These are phyloP conservation scores for Heterohyrax brucei DNA, from an alignment of 2,797 vertebrate genomes.

Conservation along the genomic window DNA sequence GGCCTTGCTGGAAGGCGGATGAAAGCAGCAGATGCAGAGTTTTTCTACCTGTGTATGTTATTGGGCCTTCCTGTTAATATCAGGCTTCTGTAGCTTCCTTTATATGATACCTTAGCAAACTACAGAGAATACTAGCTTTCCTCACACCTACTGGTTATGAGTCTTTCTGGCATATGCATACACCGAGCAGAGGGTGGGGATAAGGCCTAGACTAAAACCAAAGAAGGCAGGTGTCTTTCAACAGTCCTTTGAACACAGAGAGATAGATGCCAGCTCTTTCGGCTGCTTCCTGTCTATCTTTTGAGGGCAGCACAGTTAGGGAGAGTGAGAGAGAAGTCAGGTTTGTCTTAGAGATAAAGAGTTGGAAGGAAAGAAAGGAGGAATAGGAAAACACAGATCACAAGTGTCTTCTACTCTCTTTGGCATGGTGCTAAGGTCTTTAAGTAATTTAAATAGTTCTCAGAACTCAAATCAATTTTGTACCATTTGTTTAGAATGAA, in stretches of 20 bases:
- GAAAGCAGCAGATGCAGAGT: neutral
- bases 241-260: neutral
- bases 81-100: conserved; percentile 1
- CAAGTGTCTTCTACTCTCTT: neutral
- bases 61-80: neutral
- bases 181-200: neutral
- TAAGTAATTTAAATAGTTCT: conserved; percentile 32
- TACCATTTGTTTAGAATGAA: neutral
- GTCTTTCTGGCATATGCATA: neutral
- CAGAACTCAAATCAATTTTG: conserved; percentile 41
- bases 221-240: neutral
- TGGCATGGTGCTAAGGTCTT: neutral
- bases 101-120: neutral
- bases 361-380: conserved; percentile 30
- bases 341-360: neutral
- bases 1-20: neutral
- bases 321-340: neutral
- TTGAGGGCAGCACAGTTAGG: neutral
- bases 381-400: neutral
- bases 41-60: neutral
- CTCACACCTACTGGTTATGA: neutral
- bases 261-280: neutral
- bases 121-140: neutral
- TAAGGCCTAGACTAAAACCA: neutral
- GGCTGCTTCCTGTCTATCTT: neutral